phyloP scores from a whole-genome alignment of 2,888 invertebrate genomes.

The Andrena bicolor region DNA sequence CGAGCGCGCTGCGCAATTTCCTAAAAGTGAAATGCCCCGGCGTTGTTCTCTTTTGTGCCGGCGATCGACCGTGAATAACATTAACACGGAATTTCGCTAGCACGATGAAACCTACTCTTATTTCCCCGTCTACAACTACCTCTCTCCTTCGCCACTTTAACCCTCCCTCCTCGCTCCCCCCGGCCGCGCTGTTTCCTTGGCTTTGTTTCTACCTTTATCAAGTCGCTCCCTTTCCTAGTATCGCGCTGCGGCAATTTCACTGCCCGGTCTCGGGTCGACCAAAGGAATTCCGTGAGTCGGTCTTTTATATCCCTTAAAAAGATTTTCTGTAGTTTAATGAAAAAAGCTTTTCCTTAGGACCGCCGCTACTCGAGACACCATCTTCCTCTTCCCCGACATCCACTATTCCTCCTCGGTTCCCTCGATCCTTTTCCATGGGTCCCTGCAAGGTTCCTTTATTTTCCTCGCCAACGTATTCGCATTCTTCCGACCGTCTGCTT shows the following conservation, averaged over 20 bases:
- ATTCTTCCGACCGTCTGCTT: not conserved
- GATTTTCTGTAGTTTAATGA: slow-evolving; percentile 71
- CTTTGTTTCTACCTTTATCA: slow-evolving; percentile 59
- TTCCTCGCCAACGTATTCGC: not conserved
- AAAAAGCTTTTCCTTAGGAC: slow-evolving; percentile 65
- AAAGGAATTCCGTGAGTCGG: slow-evolving; percentile 65
- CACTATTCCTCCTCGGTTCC: not conserved
- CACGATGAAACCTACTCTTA: slow-evolving; percentile 51
- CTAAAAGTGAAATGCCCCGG: slow-evolving; percentile 54
- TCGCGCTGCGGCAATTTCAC: slow-evolving; percentile 64
- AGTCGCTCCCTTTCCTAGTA: slow-evolving; percentile 48
- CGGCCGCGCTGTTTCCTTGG: slow-evolving; percentile 21
- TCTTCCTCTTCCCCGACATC: not conserved
- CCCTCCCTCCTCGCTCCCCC: not conserved
- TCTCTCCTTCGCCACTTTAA: not conserved
- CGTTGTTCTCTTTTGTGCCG: slow-evolving; percentile 62
- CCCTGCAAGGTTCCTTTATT: slow-evolving; percentile 19
- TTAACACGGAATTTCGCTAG: slow-evolving; percentile 70
- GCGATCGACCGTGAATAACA: slow-evolving; percentile 70
- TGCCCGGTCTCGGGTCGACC: slow-evolving; percentile 53
- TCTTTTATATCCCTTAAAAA: slow-evolving; percentile 71
- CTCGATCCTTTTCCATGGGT: not conserved
- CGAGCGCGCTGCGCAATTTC: slow-evolving; percentile 55
- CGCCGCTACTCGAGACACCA: slow-evolving; percentile 52
- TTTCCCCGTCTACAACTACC: slow-evolving; percentile 5